Conservation (phyloP, 1,140 invertebrate species). For the Listronotus bonariensis region DNA sequence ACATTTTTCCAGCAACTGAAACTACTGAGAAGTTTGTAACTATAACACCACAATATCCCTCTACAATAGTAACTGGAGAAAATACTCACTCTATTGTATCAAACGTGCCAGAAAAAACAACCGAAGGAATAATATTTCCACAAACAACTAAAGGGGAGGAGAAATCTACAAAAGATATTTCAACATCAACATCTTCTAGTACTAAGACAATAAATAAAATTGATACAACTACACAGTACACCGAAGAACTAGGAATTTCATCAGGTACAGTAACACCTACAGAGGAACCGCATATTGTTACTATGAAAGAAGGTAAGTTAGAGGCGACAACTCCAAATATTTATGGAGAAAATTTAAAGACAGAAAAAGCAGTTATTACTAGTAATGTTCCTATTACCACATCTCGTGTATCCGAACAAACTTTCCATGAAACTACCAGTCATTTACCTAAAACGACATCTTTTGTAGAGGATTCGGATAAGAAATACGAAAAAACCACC, state of each 20-base stretch:
- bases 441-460: background rate
- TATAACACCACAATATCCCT: slow-evolving; percentile 54
- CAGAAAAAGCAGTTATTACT: slow-evolving; percentile 16
- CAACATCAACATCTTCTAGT: background rate
- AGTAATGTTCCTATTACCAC: background rate
- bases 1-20: slow-evolving; percentile 51
- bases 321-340: background rate
- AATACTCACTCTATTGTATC: background rate
- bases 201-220: too few species aligned
- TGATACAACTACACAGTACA: too few species aligned
- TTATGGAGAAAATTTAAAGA: slow-evolving; percentile 21
- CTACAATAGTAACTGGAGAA: background rate
- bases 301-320: slow-evolving; percentile 9
- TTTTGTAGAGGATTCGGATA: background rate
- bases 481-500: background rate
- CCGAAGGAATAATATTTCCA: background rate
- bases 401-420: background rate
- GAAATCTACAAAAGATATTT: background rate
- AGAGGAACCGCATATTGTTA: background rate
- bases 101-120: background rate
- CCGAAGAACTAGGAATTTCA: too few species aligned
- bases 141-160: background rate
- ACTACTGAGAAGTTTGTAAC: slow-evolving; percentile 57
- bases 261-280: too few species aligned
- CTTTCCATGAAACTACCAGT: background rate